Base-by-base conservation (phyloP, 92 coral and sea anemone genomes). In the Epizoanthus ramosus region DNA sequence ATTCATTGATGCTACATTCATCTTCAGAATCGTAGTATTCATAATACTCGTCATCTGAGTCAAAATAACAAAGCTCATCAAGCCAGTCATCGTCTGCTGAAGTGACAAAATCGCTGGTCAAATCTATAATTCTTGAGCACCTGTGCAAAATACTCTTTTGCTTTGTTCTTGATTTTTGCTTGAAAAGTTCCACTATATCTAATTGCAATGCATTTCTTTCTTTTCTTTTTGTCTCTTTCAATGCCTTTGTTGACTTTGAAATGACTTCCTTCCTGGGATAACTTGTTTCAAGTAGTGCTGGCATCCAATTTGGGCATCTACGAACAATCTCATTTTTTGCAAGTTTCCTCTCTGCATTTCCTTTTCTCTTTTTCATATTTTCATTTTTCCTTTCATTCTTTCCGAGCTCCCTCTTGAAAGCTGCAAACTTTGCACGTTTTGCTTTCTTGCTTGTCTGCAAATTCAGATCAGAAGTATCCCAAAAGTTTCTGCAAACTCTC, bases 121-220 rank as follows among this genome's bases (percentile, higher is more conserved):
- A 1, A 33, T 25, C 22, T 18, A 31, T 12, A 58, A 58, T 68
- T 19, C 35, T 19, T 37, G 54, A 1, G 41, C 31, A 76, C 41
- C 33, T 43, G 50, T 43, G 50, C 50, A 43, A 43, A 6, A 6
- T 6, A 10, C 50, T 76, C 50, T 2, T 60, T 18, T 76, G 39
- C 81, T 19, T 76, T 19, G 37, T 76, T 35, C 56, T 60, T 13
- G 81, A 76, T 8, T 18, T 24, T 39, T 21, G 81, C 8, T 56
- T 35, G 22, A 8, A 37, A 4, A 76, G 60, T 35, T 76, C 81
- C 39, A 52, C 68, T 10, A 76, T 19, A 23, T 96, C 99, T 64
- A 96, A 72, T 72, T 90, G 95, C 17, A 94, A 21, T 4, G 94
- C 92, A 37, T 43, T 31, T 47, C 71, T 81, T 50, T 63, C 22